Base-by-base conservation (phyloP, 1,140 invertebrate genomes). In the Nasonia vitripennis region DNA sequence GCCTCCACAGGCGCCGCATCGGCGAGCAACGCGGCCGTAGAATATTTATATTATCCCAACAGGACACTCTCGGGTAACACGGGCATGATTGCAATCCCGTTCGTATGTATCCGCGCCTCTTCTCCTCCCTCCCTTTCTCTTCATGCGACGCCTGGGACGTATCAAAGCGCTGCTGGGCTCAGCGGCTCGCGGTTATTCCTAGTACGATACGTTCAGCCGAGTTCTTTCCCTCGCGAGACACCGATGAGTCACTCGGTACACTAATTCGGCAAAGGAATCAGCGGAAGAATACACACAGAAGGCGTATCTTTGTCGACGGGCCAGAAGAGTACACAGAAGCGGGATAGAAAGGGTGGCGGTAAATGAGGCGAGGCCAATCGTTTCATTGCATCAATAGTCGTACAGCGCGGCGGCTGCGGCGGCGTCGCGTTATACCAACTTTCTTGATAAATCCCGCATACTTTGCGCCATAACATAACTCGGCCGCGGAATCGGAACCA, bases 361-460 rank as follows among this genome's bases (percentile, higher is more conserved):
- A 92, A 92, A 91, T 92, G 91, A 93, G 91, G 90, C 91, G 91
- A 89, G 91, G 89, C 92, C 92, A 93, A 93, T 93, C 92, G 92
- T 93, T 93, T 92, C 92, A 93, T 93, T 93, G 92, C 92, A 92
- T 92, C 91, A 92, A 93, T 93, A 93, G 92, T 93, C 92, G 90
- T 91, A 91, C 70, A 78, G 9, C 11, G 27, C 55, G 41, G 10
- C 48, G 77, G 27, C 3, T 3, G 17, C 20, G 0, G 55, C 23
- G 62, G 55, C 41, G 89, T 90, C 86, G 90, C 92, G 92, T 93
- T 92, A 91, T 91, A 92, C 92, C 89, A 93, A 93, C 91, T 93
- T 93, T 92, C 92, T 92, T 93, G 92, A 93, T 93, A 93, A 93
- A 93, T 93, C 90, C 91, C 91, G 91, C 90, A 92, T 93, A 93